A percentile compares a stretch with the other conserved stretches of the same genome.
These are phyloP conservation scores for Pangasius larnaudii DNA, from an alignment of 2,797 vertebrate genomes.

Conservation along the genomic window DNA sequence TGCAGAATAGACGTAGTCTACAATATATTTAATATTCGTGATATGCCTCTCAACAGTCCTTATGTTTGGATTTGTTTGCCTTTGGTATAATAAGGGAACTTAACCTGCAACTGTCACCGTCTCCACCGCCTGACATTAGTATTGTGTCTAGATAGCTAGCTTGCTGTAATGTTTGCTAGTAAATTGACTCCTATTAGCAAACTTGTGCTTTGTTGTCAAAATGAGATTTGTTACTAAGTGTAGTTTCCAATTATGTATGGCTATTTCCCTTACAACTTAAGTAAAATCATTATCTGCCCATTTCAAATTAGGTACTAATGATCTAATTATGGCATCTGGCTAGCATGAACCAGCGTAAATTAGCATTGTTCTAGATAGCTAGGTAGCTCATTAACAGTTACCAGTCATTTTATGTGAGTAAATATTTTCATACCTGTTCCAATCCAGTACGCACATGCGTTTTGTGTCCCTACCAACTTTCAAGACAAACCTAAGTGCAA, in stretches of 20 bases:
- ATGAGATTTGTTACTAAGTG: no score
- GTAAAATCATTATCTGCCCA: neutral
- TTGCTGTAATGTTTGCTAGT: no score
- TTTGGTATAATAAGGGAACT: no score
- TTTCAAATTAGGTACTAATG: neutral
- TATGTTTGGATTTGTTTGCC: neutral
- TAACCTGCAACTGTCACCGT: no score
- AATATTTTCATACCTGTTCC: neutral
- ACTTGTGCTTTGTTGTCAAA: no score
- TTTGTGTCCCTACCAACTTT: neutral
- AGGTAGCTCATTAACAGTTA: no score
- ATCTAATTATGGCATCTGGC: neutral
- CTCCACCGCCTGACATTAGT: no score
- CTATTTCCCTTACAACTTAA: neutral
- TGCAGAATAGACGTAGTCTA: slow-evolving; percentile 24
- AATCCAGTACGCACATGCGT: neutral
- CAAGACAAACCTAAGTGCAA: neutral
- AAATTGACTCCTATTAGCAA: no score
- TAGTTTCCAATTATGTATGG: no score
- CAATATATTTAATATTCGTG: slow-evolving; percentile 59
- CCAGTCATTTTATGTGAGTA: neutral
- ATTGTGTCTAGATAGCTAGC: no score
- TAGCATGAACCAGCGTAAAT: neutral
- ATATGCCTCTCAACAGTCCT: neutral
- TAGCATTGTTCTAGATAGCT: no score